Evolutionary conservation across 2,888 invertebrate species (phyloP), one percentile per base, ranked within the genome.

Genomic region (Andrena praecox): DNA sequence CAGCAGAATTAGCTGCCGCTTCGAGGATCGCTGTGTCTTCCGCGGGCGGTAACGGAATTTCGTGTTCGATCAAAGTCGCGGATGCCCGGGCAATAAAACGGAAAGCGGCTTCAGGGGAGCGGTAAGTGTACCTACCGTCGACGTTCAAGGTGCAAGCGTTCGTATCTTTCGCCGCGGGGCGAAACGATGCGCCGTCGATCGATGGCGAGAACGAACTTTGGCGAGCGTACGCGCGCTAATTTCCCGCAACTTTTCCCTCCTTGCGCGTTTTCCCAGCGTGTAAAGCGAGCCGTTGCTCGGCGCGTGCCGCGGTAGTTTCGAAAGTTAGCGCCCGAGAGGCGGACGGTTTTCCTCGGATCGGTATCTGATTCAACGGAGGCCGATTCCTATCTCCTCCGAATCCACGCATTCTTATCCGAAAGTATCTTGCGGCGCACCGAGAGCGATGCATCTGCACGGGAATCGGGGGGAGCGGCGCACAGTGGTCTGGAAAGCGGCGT

Each of bases 111-210:
- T 0, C 42, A 12, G 29, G 20, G 6, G 10, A 42, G 29, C 2
- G 33, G 60, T 2, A n/a, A 66, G 62, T 52, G 42, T 31, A 31
- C 5, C 42, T 50, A 20, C 56, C 24, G 24, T 2, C 54, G 67
- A 35, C 29, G 67, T 48, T 76, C 64, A n/a, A 31, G 33, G 35
- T 56, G 50, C 42, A 16, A 48, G n/a, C 62, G 24, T 12, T 16
- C 16, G 69, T 79, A 70, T 66, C 59, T 64, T 66, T 70, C 60
- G 60, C 27, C 27, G 62, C 59, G 20, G 68, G 73, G 48, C n/a
- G 67, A 68, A 80, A 69, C 80, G 80, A 79, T 72, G 64, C 68
- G 33, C 27, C 31, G 70, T 76, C 71, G 82, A 82, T 82, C 82
- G 82, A 72, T 82, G 64, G n/a, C 67, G 64, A 35, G 59, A 35